phyloP scores from a whole-genome alignment of 2,888 invertebrate genomes.

The Rhopalosiphum nymphaeae region DNA sequence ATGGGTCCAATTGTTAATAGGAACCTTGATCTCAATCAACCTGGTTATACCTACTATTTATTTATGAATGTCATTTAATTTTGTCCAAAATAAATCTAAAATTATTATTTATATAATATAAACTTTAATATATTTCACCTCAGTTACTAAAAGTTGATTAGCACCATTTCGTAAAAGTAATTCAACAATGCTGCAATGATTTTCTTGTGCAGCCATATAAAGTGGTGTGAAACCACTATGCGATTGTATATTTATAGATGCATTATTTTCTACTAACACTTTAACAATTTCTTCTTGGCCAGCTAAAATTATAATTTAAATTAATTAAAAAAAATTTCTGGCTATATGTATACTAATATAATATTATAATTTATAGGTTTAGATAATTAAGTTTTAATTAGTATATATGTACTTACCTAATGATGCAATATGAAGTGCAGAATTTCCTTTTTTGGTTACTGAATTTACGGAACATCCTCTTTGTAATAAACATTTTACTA shows the following conservation, averaged over 20 bases:
- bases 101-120: conserved; percentile 16
- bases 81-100: conserved; percentile 22
- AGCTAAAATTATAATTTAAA: conserved; percentile 72
- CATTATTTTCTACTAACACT: conserved; percentile 90
- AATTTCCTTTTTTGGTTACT: conserved; percentile 97
- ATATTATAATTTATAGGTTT: not conserved
- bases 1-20: conserved; percentile 39
- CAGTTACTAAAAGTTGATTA: conserved; percentile 95
- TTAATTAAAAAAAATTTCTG: not conserved
- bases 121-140: conserved; percentile 75
- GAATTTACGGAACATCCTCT: conserved; percentile 94
- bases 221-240: conserved; percentile 98
- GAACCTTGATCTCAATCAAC: conserved; percentile 62
- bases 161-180: conserved; percentile 92
- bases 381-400: not conserved
- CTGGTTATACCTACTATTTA: conserved; percentile 44
- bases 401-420: conserved; percentile 72
- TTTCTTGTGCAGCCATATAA: conserved; percentile 99
- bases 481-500: conserved; percentile 90
- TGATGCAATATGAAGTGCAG: conserved; percentile 97
- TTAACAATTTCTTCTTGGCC: conserved; percentile 95
- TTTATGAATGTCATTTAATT: conserved; percentile 38
- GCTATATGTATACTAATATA: not conserved
- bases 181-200: conserved; percentile 93
- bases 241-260: conserved; percentile 96